phyloP scores from a whole-genome alignment of 2,888 invertebrate species.

The Neoaliturus tenellus region DNA sequence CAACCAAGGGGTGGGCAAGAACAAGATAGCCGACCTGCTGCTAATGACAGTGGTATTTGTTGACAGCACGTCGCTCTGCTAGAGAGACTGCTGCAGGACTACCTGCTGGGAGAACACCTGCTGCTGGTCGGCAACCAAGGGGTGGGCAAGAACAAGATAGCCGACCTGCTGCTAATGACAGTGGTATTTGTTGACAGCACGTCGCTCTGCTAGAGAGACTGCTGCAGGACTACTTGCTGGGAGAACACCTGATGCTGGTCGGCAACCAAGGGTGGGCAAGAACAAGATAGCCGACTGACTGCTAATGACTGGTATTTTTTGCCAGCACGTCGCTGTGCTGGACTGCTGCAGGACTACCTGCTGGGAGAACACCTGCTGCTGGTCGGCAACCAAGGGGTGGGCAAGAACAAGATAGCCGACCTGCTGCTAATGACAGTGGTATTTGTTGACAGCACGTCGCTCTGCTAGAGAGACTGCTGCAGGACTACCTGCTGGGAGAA shows the following conservation, averaged over 20 bases:
- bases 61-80: conserved; percentile 87
- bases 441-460: conserved; percentile 81
- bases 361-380: conserved; percentile 94
- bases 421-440: conserved; percentile 75
- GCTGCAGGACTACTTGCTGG: no score
- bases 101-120: conserved; percentile 92
- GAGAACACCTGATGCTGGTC: no score
- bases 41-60: conserved; percentile 60
- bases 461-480: conserved; percentile 89
- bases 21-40: conserved; percentile 96
- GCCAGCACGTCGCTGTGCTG: conserved; percentile 88
- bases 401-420: conserved; percentile 98
- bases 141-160: conserved; percentile 98
- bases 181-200: no score
- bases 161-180: conserved; percentile 94
- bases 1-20: conserved; percentile 98
- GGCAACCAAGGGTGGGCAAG: no score
- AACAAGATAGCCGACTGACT: no score
- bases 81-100: conserved; percentile 93
- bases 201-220: no score
- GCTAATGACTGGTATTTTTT: no score
- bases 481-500: conserved; percentile 93
- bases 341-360: conserved; percentile 94
- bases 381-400: conserved; percentile 98
- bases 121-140: conserved; percentile 98